Evolutionary conservation across 2,113 vertebrate species (phyloP).

Genomic region (Crotalus horridus): DNA sequence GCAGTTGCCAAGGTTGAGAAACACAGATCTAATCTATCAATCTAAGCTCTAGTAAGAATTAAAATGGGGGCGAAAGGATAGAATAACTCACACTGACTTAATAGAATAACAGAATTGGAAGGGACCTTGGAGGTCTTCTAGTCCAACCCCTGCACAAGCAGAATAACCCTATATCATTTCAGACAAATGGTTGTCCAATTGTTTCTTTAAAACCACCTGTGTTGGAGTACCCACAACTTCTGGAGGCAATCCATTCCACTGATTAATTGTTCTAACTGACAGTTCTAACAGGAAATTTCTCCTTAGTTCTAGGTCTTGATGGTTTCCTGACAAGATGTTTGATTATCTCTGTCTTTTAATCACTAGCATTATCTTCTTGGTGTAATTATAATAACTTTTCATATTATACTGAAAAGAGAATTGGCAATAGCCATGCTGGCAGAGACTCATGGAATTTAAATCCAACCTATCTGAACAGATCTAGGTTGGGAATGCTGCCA

Average conservation of each 20-base stretch:
- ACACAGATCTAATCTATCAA: background rate
- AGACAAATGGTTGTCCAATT: background rate
- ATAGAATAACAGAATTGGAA: background rate
- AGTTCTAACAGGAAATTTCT: background rate
- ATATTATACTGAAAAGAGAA: background rate
- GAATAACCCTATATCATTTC: background rate
- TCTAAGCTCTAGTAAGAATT: background rate
- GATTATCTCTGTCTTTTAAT: no score
- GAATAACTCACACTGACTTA: background rate
- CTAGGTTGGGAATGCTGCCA: background rate
- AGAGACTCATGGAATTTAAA: background rate
- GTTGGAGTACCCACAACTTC: background rate
- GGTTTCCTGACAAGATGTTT: background rate
- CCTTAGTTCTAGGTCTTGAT: background rate
- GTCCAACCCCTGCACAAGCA: background rate
- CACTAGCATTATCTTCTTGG: background rate
- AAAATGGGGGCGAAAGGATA: background rate
- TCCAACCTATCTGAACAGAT: background rate
- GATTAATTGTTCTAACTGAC: background rate
- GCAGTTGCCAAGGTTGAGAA: background rate
- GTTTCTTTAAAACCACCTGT: background rate
- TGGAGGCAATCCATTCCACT: background rate
- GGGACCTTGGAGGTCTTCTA: background rate
- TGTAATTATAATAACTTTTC: background rate
- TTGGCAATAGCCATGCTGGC: background rate